Evolutionary conservation across 2,888 invertebrate species (phyloP).

Genomic region (Drosophila subsilvestris): DNA sequence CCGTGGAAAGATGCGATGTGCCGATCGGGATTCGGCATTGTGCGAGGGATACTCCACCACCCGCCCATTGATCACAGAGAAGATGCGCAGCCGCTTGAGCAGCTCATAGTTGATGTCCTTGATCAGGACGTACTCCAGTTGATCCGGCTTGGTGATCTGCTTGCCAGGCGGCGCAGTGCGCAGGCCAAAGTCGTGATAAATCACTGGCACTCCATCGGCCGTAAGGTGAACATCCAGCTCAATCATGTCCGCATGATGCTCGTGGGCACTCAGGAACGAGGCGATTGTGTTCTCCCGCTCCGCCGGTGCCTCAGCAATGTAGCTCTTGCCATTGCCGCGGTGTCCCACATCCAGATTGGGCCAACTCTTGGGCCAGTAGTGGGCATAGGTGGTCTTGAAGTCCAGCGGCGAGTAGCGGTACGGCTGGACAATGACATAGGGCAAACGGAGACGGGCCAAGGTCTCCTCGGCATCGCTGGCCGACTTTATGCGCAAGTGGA

Average conservation of each 20-base stretch:
- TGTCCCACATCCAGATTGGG: slow-evolving; percentile 97
- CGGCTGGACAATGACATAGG: slow-evolving; percentile 85
- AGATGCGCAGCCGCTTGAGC: slow-evolving; percentile 94
- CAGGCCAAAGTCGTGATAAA: slow-evolving; percentile 95
- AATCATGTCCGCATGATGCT: slow-evolving; percentile 97
- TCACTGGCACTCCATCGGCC: slow-evolving; percentile 96
- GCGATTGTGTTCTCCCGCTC: slow-evolving; percentile 95
- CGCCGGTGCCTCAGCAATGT: slow-evolving; percentile 89
- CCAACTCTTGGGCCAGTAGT: slow-evolving; percentile 94
- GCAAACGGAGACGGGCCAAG: slow-evolving; percentile 89
- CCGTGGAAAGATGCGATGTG: slow-evolving; percentile 97
- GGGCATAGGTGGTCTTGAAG: slow-evolving; percentile 91
- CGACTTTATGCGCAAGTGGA: slow-evolving; percentile 90
- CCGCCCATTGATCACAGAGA: slow-evolving; percentile 90
- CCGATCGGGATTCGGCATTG: slow-evolving; percentile 90
- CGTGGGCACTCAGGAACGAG: slow-evolving; percentile 94
- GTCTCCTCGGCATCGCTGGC: slow-evolving; percentile 87
- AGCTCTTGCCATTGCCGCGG: slow-evolving; percentile 96
- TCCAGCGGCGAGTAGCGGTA: slow-evolving; percentile 86
- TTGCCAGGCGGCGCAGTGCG: slow-evolving; percentile 90
- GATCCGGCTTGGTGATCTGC: slow-evolving; percentile 89
- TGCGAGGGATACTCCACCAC: slow-evolving; percentile 88
- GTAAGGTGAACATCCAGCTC: slow-evolving; percentile 99
- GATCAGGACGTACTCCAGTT: slow-evolving; percentile 95
- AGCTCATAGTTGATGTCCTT: slow-evolving; percentile 96